A percentile compares a stretch with the other conserved stretches of the same genome.
These are phyloP conservation scores for Cheilosia variabilis DNA, from an alignment of 2,888 invertebrate genomes.

Conservation along the genomic window DNA sequence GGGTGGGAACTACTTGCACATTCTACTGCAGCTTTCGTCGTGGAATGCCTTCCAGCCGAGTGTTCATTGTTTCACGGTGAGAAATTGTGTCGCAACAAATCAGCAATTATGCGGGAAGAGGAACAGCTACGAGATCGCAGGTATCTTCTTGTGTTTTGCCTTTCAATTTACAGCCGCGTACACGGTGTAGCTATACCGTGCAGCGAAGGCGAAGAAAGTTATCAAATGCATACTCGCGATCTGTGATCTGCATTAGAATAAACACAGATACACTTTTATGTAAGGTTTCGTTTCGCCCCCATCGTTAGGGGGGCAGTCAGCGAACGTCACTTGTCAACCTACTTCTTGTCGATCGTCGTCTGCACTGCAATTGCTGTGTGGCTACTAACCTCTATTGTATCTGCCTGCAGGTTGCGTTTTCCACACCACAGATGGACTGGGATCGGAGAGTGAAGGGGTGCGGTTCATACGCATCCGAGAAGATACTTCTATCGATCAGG, in stretches of 20 bases:
- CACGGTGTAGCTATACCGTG: constrained; percentile 20
- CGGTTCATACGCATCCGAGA: constrained; percentile 94
- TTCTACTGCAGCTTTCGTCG: constrained; percentile 52
- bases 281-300: constrained; percentile 34
- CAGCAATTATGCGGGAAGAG: constrained; percentile 72
- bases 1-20: constrained; percentile 81
- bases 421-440: constrained; percentile 86
- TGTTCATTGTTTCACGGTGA: constrained; percentile 63
- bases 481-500: constrained; percentile 90
- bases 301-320: constrained; percentile 35
- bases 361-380: constrained; percentile 32
- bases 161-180: background rate
- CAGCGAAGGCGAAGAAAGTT: constrained; percentile 71
- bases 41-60: constrained; percentile 33
- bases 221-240: constrained; percentile 39
- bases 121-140: constrained; percentile 32
- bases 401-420: constrained; percentile 90
- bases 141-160: constrained; percentile 29
- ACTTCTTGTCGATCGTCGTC: constrained; percentile 46
- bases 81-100: constrained; percentile 77
- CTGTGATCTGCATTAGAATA: constrained; percentile 63
- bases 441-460: constrained; percentile 87
- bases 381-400: constrained; percentile 54
- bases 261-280: constrained; percentile 50
- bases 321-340: constrained; percentile 64